phyloP scores from a whole-genome alignment of 2,888 invertebrate species.

The Orchesella flavescens region DNA sequence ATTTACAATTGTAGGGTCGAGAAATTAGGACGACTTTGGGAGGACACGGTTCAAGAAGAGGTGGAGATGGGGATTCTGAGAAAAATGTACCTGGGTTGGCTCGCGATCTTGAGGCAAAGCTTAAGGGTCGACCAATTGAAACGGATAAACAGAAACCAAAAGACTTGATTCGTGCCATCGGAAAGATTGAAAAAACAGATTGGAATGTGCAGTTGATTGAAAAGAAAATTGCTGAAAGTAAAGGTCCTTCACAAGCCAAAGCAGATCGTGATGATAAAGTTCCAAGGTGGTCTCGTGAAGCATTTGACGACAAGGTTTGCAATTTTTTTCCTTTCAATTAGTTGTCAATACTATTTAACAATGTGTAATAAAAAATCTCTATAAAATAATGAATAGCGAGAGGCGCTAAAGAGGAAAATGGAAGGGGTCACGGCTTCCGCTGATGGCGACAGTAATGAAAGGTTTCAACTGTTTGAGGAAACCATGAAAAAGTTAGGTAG shows the following conservation, averaged over 20 bases:
- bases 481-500: constrained; percentile 82
- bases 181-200: constrained; percentile 89
- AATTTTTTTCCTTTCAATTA: neutral
- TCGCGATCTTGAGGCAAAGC: constrained; percentile 85
- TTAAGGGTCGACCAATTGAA: constrained; percentile 77
- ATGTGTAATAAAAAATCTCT: constrained; percentile 72
- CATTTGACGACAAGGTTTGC: constrained; percentile 76
- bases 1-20: constrained; percentile 61
- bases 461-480: constrained; percentile 83
- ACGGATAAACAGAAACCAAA: constrained; percentile 84
- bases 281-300: constrained; percentile 92
- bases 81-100: constrained; percentile 78
- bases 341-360: constrained; percentile 55
- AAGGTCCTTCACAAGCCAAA: constrained; percentile 73
- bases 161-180: constrained; percentile 87
- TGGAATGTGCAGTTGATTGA: constrained; percentile 95
- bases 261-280: constrained; percentile 81
- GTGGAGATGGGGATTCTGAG: constrained; percentile 50
- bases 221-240: constrained; percentile 87
- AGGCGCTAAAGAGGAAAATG: constrained; percentile 81
- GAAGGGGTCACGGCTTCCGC: constrained; percentile 75
- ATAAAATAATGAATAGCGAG: constrained; percentile 74
- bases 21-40: constrained; percentile 65
- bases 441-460: constrained; percentile 78
- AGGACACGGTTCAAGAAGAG: constrained; percentile 22